Conservation (phyloP, 2,888 invertebrate species). For the Schizaphis graminum region DNA sequence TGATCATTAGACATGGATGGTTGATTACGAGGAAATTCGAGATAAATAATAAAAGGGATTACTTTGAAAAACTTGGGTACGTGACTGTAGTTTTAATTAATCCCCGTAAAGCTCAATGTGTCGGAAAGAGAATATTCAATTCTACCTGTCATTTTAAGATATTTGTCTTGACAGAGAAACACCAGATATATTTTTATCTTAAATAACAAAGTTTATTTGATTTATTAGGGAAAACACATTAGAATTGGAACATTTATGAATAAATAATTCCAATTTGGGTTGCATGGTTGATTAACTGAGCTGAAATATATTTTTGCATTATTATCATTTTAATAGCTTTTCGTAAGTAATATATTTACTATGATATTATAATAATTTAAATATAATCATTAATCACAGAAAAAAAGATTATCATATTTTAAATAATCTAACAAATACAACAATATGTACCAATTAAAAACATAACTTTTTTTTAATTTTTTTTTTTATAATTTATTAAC, state of each 20-base stretch:
- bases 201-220: background rate
- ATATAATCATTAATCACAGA: background rate
- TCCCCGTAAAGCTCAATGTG: background rate
- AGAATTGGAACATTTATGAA: background rate
- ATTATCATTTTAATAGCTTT: background rate
- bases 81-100: slow-evolving; percentile 49
- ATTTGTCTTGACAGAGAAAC: background rate
- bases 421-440: background rate
- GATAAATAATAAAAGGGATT: slow-evolving; percentile 28
- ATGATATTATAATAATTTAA: background rate
- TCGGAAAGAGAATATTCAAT: slow-evolving; percentile 33
- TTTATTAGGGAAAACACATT: background rate
- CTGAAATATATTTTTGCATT: background rate
- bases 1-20: background rate
- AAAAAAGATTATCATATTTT: background rate
- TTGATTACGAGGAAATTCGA: background rate
- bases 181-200: slow-evolving; percentile 27
- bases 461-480: background rate
- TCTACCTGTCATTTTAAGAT: slow-evolving; percentile 29
- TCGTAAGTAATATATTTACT: background rate
- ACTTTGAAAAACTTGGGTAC: slow-evolving; percentile 43
- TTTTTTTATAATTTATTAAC: background rate
- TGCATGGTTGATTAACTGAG: background rate
- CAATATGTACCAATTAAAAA: background rate
- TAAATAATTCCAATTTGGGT: background rate